These are phyloP conservation scores for Odocoileus hemionus DNA, from an alignment of 2,113 vertebrate species.

Conservation along the genomic window DNA sequence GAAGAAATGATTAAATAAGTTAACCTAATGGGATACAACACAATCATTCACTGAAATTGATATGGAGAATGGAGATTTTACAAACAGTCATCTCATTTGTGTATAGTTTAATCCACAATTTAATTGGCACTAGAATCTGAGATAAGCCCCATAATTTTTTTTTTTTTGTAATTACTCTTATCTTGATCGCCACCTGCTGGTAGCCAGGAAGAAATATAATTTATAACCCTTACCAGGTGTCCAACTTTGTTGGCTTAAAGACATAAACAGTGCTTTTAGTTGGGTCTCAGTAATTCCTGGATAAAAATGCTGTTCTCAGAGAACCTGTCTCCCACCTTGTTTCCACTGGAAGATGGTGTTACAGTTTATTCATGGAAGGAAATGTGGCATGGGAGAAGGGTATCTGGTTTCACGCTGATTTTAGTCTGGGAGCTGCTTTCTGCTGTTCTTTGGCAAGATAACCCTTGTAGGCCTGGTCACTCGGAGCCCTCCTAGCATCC, in stretches of 20 bases:
- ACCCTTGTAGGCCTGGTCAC: not conserved
- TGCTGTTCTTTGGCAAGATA: not conserved
- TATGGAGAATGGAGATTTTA: not conserved
- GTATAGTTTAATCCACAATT: not conserved
- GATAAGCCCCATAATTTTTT: not conserved
- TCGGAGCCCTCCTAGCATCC: not conserved
- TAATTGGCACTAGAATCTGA: not conserved
- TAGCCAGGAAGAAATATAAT: not conserved
- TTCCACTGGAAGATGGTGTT: not conserved
- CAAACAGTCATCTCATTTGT: not conserved
- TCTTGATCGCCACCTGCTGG: slow-evolving; percentile 12
- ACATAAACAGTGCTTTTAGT: not conserved
- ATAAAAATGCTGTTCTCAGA: not conserved
- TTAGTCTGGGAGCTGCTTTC: not conserved
- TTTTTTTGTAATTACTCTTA: not conserved
- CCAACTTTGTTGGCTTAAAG: not conserved
- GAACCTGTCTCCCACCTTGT: not conserved
- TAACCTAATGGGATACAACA: not conserved
- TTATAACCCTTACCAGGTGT: not conserved
- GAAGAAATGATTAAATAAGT: not conserved
- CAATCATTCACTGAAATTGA: not conserved
- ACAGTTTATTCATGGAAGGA: not conserved
- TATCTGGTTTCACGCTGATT: not conserved
- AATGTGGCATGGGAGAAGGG: not conserved
- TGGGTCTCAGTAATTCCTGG: not conserved